These are phyloP conservation scores for Eilema depressum DNA, from an alignment of 2,888 invertebrate genomes.

Conservation along the genomic window DNA sequence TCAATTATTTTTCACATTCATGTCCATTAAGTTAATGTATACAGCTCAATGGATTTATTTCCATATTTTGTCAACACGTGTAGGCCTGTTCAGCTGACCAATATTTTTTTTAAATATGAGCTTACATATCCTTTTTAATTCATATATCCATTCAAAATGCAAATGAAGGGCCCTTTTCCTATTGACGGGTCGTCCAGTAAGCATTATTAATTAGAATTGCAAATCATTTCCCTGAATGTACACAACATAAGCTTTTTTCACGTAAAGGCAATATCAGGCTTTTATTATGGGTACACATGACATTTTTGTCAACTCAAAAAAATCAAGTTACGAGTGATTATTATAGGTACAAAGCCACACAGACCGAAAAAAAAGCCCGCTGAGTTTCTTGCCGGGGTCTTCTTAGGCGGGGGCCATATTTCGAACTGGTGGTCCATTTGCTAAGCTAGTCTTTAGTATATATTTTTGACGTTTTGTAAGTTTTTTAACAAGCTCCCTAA, in stretches of 20 bases:
- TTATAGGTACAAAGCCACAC: too few species aligned
- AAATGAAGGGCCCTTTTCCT: not conserved
- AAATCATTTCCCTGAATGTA: not conserved
- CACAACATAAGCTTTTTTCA: not conserved
- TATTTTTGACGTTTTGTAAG: too few species aligned
- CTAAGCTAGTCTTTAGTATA: too few species aligned
- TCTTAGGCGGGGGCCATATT: too few species aligned
- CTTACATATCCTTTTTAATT: not conserved
- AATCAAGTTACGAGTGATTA: too few species aligned
- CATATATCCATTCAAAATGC: conserved; percentile 4
- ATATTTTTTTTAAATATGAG: not conserved
- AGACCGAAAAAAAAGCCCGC: too few species aligned
- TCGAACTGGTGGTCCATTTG: too few species aligned
- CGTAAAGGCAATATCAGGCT: not conserved
- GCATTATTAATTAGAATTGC: conserved; percentile 4
- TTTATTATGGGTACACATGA: not conserved
- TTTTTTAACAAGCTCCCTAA: too few species aligned
- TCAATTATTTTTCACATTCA: not conserved
- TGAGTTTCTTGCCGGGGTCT: too few species aligned
- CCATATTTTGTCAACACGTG: not conserved
- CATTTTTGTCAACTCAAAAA: too few species aligned
- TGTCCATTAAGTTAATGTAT: not conserved
- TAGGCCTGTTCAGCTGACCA: not conserved
- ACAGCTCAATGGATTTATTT: conserved; percentile 3
- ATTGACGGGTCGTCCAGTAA: not conserved